A percentile compares a stretch with the other conserved stretches of the same genome.
These are phyloP conservation scores for Platyrinchus mystaceus DNA, from an alignment of 2,797 vertebrate species.

Conservation along the genomic window DNA sequence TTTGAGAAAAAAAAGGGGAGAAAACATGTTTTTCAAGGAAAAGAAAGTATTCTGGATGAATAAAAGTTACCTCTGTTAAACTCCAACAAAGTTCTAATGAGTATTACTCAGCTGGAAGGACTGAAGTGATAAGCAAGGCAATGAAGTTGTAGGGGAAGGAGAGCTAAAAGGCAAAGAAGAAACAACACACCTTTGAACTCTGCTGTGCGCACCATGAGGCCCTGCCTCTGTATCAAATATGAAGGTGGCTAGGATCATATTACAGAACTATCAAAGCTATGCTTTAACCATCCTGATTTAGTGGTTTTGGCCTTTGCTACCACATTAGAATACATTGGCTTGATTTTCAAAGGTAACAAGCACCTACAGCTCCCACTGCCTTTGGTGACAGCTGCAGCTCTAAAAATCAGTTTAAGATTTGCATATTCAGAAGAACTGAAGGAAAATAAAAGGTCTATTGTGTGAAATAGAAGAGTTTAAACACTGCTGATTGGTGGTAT, in stretches of 20 bases:
- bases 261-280: not conserved
- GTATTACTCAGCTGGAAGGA: not conserved
- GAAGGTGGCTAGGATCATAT: not conserved
- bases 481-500: conserved; percentile 24
- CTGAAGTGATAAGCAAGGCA: not conserved
- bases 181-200: not conserved
- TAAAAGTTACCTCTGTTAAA: not conserved
- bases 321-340: not conserved
- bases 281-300: not conserved
- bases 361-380: conserved; percentile 8
- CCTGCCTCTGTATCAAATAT: not conserved
- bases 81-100: not conserved
- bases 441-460: conserved; percentile 12
- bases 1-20: not conserved
- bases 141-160: not conserved
- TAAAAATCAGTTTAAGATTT: conserved; percentile 32
- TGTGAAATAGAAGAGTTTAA: not conserved
- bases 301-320: not conserved
- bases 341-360: conserved; percentile 52
- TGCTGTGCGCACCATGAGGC: not conserved
- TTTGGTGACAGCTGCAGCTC: conserved; percentile 18
- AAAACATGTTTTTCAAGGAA: not conserved
- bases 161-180: not conserved
- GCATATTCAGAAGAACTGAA: conserved; percentile 13
- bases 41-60: not conserved